A percentile compares a stretch with the other conserved stretches of the same genome.
phyloP scores from a whole-genome alignment of 2,888 invertebrate species.

The Eristalis arbustorum region DNA sequence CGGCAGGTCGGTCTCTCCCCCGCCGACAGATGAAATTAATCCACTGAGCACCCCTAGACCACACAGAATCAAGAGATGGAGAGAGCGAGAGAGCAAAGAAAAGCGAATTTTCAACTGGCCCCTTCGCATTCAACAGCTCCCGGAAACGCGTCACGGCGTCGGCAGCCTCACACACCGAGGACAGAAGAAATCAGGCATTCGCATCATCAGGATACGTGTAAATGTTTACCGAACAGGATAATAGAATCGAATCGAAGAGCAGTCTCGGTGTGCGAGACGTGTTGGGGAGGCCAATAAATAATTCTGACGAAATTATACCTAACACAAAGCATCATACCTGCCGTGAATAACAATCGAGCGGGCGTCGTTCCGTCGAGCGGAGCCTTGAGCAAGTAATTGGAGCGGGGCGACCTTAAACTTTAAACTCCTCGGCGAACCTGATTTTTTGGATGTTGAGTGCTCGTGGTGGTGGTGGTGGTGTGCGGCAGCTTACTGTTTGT shows the following conservation, averaged over 20 bases:
- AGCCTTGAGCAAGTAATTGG: slow-evolving; percentile 18
- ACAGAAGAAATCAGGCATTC: slow-evolving; percentile 50
- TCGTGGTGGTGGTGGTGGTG: neutral
- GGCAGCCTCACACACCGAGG: neutral
- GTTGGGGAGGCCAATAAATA: slow-evolving; percentile 64
- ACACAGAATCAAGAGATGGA: neutral
- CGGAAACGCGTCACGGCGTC: neutral
- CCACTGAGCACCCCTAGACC: slow-evolving; percentile 41
- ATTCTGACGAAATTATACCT: slow-evolving; percentile 66
- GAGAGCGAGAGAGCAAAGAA: neutral
- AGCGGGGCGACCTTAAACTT: slow-evolving; percentile 41
- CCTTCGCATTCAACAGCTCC: slow-evolving; percentile 55
- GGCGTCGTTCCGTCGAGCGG: neutral
- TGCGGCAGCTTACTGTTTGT: slow-evolving; percentile 22
- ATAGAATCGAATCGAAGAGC: slow-evolving; percentile 59
- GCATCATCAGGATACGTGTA: slow-evolving; percentile 60
- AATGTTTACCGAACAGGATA: slow-evolving; percentile 66
- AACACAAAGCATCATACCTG: slow-evolving; percentile 64
- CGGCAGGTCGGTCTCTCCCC: neutral
- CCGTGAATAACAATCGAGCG: slow-evolving; percentile 61
- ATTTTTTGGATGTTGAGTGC: neutral
- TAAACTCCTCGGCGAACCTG: slow-evolving; percentile 41
- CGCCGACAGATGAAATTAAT: slow-evolving; percentile 52
- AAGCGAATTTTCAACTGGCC: slow-evolving; percentile 23
- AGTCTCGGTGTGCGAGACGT: neutral